Base-by-base conservation (phyloP, 2,888 invertebrate species). In the Syritta pipiens region DNA sequence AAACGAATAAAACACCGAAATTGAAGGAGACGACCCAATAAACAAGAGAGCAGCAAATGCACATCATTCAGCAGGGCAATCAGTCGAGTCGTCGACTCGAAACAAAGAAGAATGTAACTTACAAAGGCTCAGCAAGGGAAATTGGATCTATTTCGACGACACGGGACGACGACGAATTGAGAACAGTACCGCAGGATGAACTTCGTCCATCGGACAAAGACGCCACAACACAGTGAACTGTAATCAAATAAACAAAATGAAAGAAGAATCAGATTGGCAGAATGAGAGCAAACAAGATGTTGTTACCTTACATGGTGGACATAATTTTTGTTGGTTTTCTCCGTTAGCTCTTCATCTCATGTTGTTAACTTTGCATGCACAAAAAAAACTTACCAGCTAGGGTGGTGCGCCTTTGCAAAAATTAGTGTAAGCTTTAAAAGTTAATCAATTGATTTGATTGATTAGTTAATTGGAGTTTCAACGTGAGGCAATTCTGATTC, bases 31-130 rank as follows among this genome's bases (percentile, higher is more conserved):
- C n/a, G n/a, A n/a, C n/a, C n/a, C 44, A 44, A 44, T 44, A 44
- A 44, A 44, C 22, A 44, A 24, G 44, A 24, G n/a, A 42, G 20
- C 2, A 42, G 40, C 1, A 24, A 44, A 10, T 44, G 44, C 44
- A 44, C 44, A 44, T n/a, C 24, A 44, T 24, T 44, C 12, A 44
- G 24, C 44, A 44, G 7, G 44, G 12, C 44, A 44, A 44, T 44
- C 24, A 44, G 44, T 24, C 44, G 44, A n/a, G n/a, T n/a, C n/a
- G n/a, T n/a, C 22, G 7, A 24, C 44, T 44, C 12, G 7, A 44
- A 44, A 12, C 40, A 42, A 44, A 24, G 44, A 2, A n/a, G n/a
- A n/a, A n/a, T n/a, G n/a, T n/a, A n/a, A n/a, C n/a, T n/a, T n/a
- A n/a, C n/a, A n/a, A n/a, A n/a, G n/a, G n/a, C n/a, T n/a, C n/a